Percentiles rank a stretch among this genome's conserved stretches.
Conservation (phyloP, 1,140 invertebrate genomes). For the Ooceraea biroi region DNA sequence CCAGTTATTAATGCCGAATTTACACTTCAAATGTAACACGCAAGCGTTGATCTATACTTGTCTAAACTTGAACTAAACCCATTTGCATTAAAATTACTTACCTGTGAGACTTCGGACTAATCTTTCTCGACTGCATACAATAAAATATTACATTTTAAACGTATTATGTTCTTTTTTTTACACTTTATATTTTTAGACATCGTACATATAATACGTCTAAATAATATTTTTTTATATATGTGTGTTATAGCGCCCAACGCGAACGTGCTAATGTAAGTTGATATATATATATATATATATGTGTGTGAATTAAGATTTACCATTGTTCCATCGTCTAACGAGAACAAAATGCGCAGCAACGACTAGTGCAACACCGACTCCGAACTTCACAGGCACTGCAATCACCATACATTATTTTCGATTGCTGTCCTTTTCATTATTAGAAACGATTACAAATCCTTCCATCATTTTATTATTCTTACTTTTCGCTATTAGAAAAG, state of each 20-base stretch:
- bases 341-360: conserved; percentile 92
- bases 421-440: conserved; percentile 47
- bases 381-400: conserved; percentile 93
- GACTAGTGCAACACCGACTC: conserved; percentile 91
- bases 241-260: background rate
- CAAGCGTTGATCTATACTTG: background rate
- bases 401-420: conserved; percentile 82
- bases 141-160: conserved; percentile 15
- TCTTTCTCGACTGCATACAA: background rate
- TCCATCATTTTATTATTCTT: too few species aligned
- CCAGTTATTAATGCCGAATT: background rate
- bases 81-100: conserved; percentile 45
- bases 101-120: conserved; percentile 23
- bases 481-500: conserved; percentile 13
- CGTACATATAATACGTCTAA: conserved; percentile 5
- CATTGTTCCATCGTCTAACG: conserved; percentile 86
- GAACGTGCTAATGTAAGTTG: conserved; percentile 36
- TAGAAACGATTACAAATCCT: too few species aligned
- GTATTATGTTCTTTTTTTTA: too few species aligned
- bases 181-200: background rate
- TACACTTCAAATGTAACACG: background rate
- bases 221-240: conserved; percentile 9
- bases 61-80: background rate
- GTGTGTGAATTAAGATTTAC: too few species aligned
- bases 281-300: conserved; percentile 21